These are phyloP conservation scores for Nesoenas mayeri DNA, from an alignment of 2,113 vertebrate genomes.

Conservation along the genomic window DNA sequence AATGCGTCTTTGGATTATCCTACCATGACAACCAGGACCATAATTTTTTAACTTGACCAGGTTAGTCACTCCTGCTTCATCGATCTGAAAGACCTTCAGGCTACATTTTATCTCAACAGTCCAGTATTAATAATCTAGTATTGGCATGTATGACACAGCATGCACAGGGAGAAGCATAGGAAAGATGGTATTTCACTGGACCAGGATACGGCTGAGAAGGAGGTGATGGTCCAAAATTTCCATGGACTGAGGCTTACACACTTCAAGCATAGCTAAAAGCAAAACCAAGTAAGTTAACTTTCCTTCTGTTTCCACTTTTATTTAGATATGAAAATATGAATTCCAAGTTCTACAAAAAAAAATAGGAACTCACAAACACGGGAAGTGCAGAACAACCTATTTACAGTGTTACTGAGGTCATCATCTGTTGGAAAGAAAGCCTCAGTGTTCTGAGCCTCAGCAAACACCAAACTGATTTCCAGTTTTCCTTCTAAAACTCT, in stretches of 20 bases:
- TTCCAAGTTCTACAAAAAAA: background rate
- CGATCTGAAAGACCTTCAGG: background rate
- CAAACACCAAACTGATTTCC: background rate
- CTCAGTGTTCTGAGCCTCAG: background rate
- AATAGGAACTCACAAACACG: background rate
- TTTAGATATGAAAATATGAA: background rate
- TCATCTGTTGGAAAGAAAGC: background rate
- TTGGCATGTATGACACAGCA: fast-evolving
- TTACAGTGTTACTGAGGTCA: background rate
- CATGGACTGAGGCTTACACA: background rate
- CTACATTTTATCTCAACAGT: background rate
- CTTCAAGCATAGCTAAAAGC: background rate
- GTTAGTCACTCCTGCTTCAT: background rate
- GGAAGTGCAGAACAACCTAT: background rate
- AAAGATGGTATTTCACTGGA: background rate
- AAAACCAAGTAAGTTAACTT: background rate
- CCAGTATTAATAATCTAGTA: background rate
- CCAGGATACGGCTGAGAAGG: background rate
- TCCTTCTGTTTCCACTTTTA: background rate
- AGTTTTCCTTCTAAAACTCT: background rate
- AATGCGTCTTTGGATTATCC: background rate
- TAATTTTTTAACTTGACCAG: background rate
- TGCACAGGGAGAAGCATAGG: background rate
- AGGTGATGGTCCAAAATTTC: background rate
- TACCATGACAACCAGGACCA: background rate